Conservation (phyloP, 1,140 invertebrate genomes). For the Mercenaria mercenaria region DNA sequence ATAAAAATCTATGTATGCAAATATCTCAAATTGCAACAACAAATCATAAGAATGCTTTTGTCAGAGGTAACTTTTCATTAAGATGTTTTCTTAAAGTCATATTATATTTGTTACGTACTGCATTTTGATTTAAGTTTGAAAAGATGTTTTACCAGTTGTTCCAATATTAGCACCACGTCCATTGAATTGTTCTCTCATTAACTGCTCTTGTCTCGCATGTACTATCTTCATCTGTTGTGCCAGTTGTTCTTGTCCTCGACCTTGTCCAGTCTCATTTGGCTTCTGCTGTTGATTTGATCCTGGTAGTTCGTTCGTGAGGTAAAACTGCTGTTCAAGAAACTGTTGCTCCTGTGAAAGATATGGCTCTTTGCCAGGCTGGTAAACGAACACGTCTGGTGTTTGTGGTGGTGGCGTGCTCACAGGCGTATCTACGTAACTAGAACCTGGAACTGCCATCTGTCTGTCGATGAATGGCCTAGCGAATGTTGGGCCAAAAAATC, state of each 20-base stretch:
- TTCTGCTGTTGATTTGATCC: not conserved
- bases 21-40: no score
- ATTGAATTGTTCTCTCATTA: not conserved
- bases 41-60: no score
- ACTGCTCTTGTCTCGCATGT: not conserved
- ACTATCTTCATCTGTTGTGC: not conserved
- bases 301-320: not conserved
- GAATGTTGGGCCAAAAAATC: no score
- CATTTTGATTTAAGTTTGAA: no score
- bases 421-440: not conserved
- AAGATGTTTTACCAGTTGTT: not conserved
- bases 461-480: no score
- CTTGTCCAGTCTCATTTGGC: not conserved
- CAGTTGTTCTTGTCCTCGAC: not conserved
- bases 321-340: constrained; percentile 7
- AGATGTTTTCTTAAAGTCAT: no score
- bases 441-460: not conserved
- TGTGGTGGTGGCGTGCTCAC: not conserved
- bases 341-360: not conserved
- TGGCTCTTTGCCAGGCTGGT: not conserved
- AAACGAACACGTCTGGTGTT: not conserved
- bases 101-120: no score
- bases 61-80: no score
- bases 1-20: no score
- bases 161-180: not conserved